Percentiles rank a stretch among this genome's conserved stretches.
These are phyloP conservation scores for Myotis davidii DNA, from an alignment of 2,113 vertebrate species.

Conservation along the genomic window DNA sequence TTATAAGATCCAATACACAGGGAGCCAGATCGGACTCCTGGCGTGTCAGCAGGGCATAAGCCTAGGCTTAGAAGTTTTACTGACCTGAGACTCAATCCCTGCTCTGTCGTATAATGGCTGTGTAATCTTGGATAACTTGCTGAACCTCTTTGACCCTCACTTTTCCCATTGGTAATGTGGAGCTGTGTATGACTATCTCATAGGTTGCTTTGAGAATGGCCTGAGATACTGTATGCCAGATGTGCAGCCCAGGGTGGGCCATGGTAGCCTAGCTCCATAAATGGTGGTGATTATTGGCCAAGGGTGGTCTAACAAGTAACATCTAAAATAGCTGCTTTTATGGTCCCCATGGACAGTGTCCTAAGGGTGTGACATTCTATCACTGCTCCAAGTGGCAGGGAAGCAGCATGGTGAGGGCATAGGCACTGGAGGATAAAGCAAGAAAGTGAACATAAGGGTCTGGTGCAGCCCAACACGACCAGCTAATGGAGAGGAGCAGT, in stretches of 20 bases:
- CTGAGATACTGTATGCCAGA: neutral
- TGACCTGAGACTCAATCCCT: neutral
- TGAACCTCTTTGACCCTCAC: neutral
- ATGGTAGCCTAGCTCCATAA: fast-evolving
- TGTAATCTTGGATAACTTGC: neutral
- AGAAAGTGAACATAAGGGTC: neutral
- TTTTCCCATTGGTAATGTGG: neutral
- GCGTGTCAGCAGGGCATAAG: too few relatives aligned
- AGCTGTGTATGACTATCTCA: neutral
- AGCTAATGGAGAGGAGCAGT: fast-evolving
- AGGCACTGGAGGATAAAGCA: neutral
- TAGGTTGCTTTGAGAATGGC: neutral
- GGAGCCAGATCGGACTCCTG: neutral
- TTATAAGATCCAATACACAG: neutral
- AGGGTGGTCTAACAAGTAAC: neutral
- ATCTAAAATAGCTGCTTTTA: neutral
- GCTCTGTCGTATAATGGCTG: neutral
- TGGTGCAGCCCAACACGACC: fast-evolving
- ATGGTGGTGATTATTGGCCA: neutral
- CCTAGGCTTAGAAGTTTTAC: neutral
- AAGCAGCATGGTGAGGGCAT: neutral
- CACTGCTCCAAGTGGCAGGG: too few relatives aligned
- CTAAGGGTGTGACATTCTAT: neutral
- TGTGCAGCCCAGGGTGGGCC: neutral
- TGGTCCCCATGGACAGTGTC: neutral